Conservation (phyloP, 2,797 vertebrate species). For the Coracias cyanogaster region DNA sequence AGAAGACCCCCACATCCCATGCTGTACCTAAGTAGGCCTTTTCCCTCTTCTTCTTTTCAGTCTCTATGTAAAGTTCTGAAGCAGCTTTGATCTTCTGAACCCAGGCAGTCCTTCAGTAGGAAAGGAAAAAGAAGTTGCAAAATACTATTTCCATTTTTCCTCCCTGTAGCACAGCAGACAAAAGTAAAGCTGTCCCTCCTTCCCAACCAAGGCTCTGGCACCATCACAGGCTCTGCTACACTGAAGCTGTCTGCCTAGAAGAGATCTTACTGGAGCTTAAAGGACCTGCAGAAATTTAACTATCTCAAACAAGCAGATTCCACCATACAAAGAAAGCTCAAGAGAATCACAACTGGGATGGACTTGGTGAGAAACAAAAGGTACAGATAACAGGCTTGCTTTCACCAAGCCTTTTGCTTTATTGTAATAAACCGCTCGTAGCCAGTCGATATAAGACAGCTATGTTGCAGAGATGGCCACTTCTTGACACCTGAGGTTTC, state of each 20-base stretch:
- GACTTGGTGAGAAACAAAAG: background rate
- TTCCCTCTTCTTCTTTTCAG: constrained; percentile 98
- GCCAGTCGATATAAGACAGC: background rate
- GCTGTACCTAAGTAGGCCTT: constrained; percentile 94
- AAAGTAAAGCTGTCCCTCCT: background rate
- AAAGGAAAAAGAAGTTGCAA: constrained; percentile 20
- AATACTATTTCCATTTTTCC: background rate
- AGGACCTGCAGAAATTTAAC: background rate
- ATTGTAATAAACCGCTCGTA: background rate
- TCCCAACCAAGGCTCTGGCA: background rate
- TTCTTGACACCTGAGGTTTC: background rate
- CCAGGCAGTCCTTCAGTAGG: constrained; percentile 91
- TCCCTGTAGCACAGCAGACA: background rate
- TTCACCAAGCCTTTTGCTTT: background rate
- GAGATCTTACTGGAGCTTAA: background rate
- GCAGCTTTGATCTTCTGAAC: constrained; percentile 99
- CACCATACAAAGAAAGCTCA: background rate
- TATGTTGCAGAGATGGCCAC: background rate
- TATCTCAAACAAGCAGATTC: background rate
- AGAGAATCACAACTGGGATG: background rate
- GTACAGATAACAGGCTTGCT: background rate
- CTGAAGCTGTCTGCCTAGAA: background rate
- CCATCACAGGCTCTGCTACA: background rate
- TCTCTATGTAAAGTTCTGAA: constrained; percentile 98
- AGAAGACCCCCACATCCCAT: background rate